Evolutionary conservation across 2,888 invertebrate species (phyloP), one percentile per base, ranked within the genome.

Genomic region (Euphydryas editha): DNA sequence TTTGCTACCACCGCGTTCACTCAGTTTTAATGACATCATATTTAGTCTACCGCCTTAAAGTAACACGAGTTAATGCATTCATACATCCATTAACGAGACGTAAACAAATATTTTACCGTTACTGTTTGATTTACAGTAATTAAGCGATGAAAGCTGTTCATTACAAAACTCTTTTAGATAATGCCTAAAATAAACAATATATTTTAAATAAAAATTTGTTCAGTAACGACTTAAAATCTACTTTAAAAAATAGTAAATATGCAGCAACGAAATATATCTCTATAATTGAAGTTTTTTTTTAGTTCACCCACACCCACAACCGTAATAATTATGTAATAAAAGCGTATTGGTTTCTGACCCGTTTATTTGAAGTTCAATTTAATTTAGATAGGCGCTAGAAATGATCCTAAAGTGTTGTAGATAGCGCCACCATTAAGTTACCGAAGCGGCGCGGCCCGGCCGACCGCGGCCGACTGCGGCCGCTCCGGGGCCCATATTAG

Each of bases 401-500:
- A 54, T 54, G 54, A 62, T 59, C 60, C 62, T 67, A 66, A 73
- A 70, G 67, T 70, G 77, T 73, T 76, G 74, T 76, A 77, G 80
- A 82, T 83, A 86, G 87, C 85, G 88, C 86, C 85, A 83, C 83
- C 77, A 86, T 85, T 82, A 84, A 60, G 62, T 77, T 76, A 76
- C 81, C 82, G 85, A 85, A 80, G 78, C 75, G 75, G 76, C 75
- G 78, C 57, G 20, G 54, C 42, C 18, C 39, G 39, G 37, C 56
- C 58, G 42, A 21, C 59, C 51, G 20, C 49, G 46, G 47, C 76
- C 77, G 78, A 75, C 75, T 75, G 72, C 72, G 68, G 75, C 54
- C 75, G 74, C 75, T 72, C 72, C 76, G 69, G 86, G 90, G 79
- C 83, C 82, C 86, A 81, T 84, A 90, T 92, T 90, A 91, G 83